Evolutionary conservation across 2,797 vertebrate species (phyloP), one percentile per base, ranked within the genome.

Genomic region (Yasuhikotakia modesta): DNA sequence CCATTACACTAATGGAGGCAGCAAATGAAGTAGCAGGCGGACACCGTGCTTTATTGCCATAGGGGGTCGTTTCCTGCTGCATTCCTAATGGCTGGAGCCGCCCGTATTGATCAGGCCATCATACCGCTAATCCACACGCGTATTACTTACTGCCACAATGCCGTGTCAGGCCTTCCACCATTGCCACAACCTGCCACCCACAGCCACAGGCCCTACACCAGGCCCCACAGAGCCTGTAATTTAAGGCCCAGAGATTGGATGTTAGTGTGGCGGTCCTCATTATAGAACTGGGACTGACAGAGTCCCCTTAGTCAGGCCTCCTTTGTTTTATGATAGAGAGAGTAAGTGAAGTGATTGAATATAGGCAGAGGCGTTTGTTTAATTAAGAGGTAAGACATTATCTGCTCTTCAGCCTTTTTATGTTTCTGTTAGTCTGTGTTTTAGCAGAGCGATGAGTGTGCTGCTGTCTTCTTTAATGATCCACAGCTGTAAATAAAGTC

Each of bases 41-140:
- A 95, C 95, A 95, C 93, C 91, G 90, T 94, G 89, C 93, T 96
- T 97, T 96, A 98, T 98, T 96, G 96, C 96, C 95, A 90, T 92
- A 95, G 95, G 95, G 94, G 92, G 92, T 94, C 94, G 95, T 97
- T 97, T 97, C 95, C 95, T 95, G 90, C 94, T 96, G 95, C 95
- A 95, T 96, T 95, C 93, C 92, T 97, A 97, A 97, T 96, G 94
- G 95, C 94, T 91, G 91, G 90, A 89, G 92, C 93, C 94, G 92
- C 92, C 92, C 88, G 91, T 97, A 98, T 99, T 96, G 97, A 99
- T 99, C 95, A 97, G 95, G 91, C 95, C 95, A 96, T 98, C 96
- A 96, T 93, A 94, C 94, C 91, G 93, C 95, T 97, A 97, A 98
- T 97, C 95, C 96, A 94, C 95, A 94, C 93, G 93, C 94, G 94